phyloP scores from a whole-genome alignment of 2,888 invertebrate genomes.

The Pachliopta kotzebuea region DNA sequence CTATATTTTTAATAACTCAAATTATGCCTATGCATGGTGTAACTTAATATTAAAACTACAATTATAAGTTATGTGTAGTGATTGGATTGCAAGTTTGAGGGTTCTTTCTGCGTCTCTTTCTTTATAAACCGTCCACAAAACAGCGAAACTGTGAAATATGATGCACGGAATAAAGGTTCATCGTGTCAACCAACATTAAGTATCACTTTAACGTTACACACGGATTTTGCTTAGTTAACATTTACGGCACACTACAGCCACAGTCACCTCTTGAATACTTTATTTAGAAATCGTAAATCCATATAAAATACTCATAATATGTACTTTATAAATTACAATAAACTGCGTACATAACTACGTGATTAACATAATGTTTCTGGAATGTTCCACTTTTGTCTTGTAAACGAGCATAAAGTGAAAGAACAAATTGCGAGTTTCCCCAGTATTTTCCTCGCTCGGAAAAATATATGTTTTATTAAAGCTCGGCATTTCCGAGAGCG shows the following conservation, averaged over 20 bases:
- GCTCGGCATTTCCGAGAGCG: slow-evolving; percentile 81
- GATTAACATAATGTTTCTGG: slow-evolving; percentile 79
- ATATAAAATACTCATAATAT: slow-evolving; percentile 32
- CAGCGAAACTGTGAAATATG: slow-evolving; percentile 53
- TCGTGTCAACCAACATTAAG: slow-evolving; percentile 65
- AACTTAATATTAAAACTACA: too few relatives aligned
- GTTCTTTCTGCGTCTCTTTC: too few relatives aligned
- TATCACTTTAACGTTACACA: slow-evolving; percentile 43
- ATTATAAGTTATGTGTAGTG: too few relatives aligned
- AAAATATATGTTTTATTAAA: slow-evolving; percentile 82
- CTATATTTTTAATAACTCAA: too few relatives aligned
- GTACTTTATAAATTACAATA: slow-evolving; percentile 50
- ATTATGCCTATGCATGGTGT: too few relatives aligned
- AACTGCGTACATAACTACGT: slow-evolving; percentile 69
- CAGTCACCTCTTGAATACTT: slow-evolving; percentile 37
- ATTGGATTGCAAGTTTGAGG: too few relatives aligned
- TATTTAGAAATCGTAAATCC: slow-evolving; percentile 26
- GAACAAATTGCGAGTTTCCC: slow-evolving; percentile 81
- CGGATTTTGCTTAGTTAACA: not conserved
- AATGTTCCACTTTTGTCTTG: slow-evolving; percentile 81
- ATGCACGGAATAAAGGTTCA: slow-evolving; percentile 72
- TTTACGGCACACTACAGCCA: slow-evolving; percentile 51
- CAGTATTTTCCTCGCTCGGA: slow-evolving; percentile 81
- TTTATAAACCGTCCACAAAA: slow-evolving; percentile 68
- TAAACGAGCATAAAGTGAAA: slow-evolving; percentile 81